phyloP scores from a whole-genome alignment of 2,888 invertebrate species.

The Lobophora halterata region DNA sequence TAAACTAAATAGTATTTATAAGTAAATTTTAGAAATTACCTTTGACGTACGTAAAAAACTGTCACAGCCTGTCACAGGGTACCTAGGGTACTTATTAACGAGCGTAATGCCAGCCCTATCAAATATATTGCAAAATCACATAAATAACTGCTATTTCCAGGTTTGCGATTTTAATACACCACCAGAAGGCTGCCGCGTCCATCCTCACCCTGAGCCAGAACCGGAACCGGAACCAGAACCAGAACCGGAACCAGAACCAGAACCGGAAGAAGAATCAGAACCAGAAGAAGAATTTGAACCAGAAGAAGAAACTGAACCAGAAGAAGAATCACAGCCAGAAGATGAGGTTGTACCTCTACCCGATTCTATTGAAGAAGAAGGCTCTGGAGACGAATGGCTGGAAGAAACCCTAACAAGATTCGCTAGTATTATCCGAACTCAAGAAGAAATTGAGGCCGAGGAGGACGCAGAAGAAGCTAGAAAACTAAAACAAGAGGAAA shows the following conservation, averaged over 20 bases:
- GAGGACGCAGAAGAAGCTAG: constrained; percentile 26
- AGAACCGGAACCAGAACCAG: constrained; percentile 48
- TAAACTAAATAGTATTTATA: too few species aligned
- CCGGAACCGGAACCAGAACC: constrained; percentile 30
- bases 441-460: constrained; percentile 37
- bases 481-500: constrained; percentile 17
- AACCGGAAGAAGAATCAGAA: constrained; percentile 52
- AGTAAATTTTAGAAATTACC: too few species aligned
- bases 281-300: constrained; percentile 54
- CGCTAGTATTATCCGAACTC: constrained; percentile 31
- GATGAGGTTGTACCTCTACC: constrained; percentile 51
- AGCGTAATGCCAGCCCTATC: too few species aligned
- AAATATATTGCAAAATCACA: too few species aligned
- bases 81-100: too few species aligned
- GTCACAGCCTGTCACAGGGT: too few species aligned
- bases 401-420: constrained; percentile 37
- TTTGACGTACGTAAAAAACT: too few species aligned
- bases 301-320: constrained; percentile 57
- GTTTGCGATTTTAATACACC: constrained; percentile 59
- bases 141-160: too few species aligned
- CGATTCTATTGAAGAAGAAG: constrained; percentile 42
- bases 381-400: constrained; percentile 42
- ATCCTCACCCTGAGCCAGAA: constrained; percentile 21
- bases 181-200: constrained; percentile 45
- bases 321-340: constrained; percentile 37